Conservation (phyloP, 1,140 invertebrate genomes). For the Riptortus pedestris region DNA sequence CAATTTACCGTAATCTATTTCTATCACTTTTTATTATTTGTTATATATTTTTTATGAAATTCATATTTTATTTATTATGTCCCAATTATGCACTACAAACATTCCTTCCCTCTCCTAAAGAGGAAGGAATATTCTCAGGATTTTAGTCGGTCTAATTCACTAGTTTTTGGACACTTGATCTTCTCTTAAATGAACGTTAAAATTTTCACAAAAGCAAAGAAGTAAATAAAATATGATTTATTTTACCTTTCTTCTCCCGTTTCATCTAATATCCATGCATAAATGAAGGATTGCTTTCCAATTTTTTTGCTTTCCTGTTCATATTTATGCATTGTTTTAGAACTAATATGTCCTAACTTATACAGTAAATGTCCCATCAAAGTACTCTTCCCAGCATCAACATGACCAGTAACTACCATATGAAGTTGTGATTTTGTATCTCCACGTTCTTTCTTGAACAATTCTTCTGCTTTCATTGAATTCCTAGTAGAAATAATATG, state of each 20-base stretch:
- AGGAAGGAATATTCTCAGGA: too few species aligned
- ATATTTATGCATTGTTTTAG: conserved; percentile 91
- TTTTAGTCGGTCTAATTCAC: too few species aligned
- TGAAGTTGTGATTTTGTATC: conserved; percentile 77
- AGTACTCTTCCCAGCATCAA: conserved; percentile 98
- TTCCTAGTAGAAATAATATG: conserved; percentile 24
- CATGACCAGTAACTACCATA: conserved; percentile 94
- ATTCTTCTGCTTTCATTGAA: conserved; percentile 32
- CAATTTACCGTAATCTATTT: too few species aligned
- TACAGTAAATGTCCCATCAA: conserved; percentile 91
- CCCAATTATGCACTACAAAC: too few species aligned
- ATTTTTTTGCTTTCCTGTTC: conserved; percentile 95
- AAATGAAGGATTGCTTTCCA: conserved; percentile 96
- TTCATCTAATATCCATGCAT: conserved; percentile 99
- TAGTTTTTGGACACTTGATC: too few species aligned
- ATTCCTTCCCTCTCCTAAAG: too few species aligned
- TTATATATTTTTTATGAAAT: too few species aligned
- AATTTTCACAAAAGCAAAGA: too few species aligned
- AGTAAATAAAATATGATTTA: too few species aligned
- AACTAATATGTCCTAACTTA: conserved; percentile 78
- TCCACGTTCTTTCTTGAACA: conserved; percentile 63
- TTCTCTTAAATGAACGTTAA: too few species aligned
- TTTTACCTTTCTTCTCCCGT: conserved; percentile 95
- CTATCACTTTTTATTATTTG: too few species aligned
- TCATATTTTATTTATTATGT: too few species aligned